Evolutionary conservation across 2,888 invertebrate species (phyloP).

Genomic region (Pinctada fucata): DNA sequence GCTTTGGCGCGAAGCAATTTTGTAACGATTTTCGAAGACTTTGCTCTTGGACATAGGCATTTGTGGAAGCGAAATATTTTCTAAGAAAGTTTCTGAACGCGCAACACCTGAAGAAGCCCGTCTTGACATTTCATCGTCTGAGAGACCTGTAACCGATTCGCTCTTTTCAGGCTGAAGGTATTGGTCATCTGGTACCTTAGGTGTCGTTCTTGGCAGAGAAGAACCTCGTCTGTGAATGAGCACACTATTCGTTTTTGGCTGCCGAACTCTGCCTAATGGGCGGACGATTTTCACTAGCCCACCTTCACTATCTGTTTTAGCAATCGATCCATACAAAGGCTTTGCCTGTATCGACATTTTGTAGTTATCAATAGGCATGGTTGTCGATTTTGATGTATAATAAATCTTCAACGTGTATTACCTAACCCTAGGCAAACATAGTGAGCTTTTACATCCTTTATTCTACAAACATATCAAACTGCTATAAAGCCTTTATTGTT

Average conservation of each 20-base stretch:
- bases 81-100: not conserved
- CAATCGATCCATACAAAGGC: slow-evolving; percentile 28
- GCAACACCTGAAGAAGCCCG: slow-evolving; percentile 1
- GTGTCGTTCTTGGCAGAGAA: not conserved
- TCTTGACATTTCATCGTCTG: slow-evolving; percentile 26
- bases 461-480: not conserved
- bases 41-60: slow-evolving; percentile 27
- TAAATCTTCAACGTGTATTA: slow-evolving; percentile 6
- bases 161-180: slow-evolving; percentile 9
- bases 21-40: slow-evolving; percentile 39
- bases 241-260: not conserved
- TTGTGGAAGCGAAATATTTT: slow-evolving; percentile 11
- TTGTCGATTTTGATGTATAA: slow-evolving; percentile 4
- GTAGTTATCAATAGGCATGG: slow-evolving; percentile 42
- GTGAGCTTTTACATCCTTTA: not conserved
- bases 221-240: slow-evolving; percentile 14
- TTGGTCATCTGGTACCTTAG: not conserved
- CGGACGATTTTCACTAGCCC: slow-evolving; percentile 26
- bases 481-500: not conserved
- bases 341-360: slow-evolving; percentile 43
- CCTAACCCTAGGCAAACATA: slow-evolving; percentile 4
- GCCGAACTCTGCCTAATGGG: slow-evolving; percentile 18
- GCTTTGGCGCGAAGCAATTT: slow-evolving; percentile 29
- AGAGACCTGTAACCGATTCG: not conserved
- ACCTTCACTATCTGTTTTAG: slow-evolving; percentile 16